Base-by-base conservation (phyloP, 2,113 vertebrate species). In the Tursiops truncatus region DNA sequence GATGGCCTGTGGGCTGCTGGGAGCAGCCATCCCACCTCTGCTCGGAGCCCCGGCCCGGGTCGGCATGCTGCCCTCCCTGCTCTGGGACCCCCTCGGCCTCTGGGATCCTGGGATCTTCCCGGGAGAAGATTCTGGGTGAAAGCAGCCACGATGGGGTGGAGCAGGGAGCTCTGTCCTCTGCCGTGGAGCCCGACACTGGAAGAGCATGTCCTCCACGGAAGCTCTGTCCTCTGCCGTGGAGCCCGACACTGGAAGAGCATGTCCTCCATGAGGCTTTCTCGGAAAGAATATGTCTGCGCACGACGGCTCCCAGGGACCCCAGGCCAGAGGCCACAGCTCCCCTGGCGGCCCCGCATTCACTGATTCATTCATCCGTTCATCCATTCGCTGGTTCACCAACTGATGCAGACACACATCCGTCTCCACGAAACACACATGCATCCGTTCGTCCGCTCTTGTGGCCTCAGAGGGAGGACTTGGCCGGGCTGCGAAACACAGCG, bases 371-470 rank as follows among this genome's bases (percentile, higher is more conserved):
- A 50, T 41, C 36, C 31, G 2, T 6, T 8, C 15, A 8, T 56
- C n/a, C 65, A 28, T 28, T 33, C 53, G 3, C 6, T 17, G 31
- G 12, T 8, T 28, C 62, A 41, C 63, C 28, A 10, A 4, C 13
- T 0, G 81, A 33, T 1, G 25, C 8, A 47, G 36, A 47, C 71
- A 28, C 17, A 1, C 81, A 2, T 4, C 58, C 3, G 6, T 26
- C 44, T 26, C 18, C 80, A 62, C 1, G 0, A 2, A 44, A 76
- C 38, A n/a, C 18, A 23, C 10, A 11, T 0, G 68, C 68, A 0
- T 14, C 6, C 14, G 50, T 18, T n/a, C 20, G 3, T 8, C 33
- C 3, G 26, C 31, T 33, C 17, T 4, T 5, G 33, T 7, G 53
- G 36, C 58, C 28, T 53, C 23, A 12, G 62, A 26, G 73, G 28